These are phyloP conservation scores for Montipora efflorescens DNA, from an alignment of 64 coral and sea anemone genomes.

Conservation along the genomic window DNA sequence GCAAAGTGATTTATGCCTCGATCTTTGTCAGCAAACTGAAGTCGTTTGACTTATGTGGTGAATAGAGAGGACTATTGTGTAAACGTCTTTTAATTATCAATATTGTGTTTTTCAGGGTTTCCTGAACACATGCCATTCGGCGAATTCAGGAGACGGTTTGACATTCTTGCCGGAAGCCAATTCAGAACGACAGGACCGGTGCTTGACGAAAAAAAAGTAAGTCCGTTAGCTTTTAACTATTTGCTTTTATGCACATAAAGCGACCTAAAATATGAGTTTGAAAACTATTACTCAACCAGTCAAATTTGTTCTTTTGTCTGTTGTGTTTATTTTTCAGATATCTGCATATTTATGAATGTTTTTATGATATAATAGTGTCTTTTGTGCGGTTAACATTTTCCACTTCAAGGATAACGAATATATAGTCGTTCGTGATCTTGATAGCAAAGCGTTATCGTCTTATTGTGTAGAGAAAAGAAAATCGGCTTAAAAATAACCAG, in stretches of 20 bases:
- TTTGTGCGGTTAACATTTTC: constrained; percentile 20
- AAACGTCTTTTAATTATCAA: not conserved
- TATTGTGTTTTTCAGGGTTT: constrained; percentile 74
- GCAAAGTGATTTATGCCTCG: not conserved
- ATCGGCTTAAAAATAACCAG: not conserved
- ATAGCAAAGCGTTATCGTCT: not conserved
- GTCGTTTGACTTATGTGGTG: too few relatives aligned
- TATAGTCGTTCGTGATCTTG: not conserved
- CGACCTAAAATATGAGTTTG: not conserved
- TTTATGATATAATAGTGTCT: not conserved
- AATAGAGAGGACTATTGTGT: not conserved
- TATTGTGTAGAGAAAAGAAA: not conserved
- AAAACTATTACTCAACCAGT: not conserved
- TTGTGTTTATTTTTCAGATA: not conserved
- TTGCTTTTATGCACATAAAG: not conserved
- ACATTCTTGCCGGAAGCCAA: constrained; percentile 83
- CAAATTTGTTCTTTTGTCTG: not conserved
- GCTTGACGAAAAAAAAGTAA: constrained; percentile 96
- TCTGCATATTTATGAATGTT: not conserved
- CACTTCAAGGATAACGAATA: not conserved
- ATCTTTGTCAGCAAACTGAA: not conserved
- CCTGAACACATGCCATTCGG: constrained; percentile 99
- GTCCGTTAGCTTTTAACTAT: not conserved
- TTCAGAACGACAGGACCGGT: constrained; percentile 79
- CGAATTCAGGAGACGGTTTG: constrained; percentile 91